Evolutionary conservation across 2,888 invertebrate species (phyloP), one percentile per base, ranked within the genome.

Genomic region (Argyresthia albistria): DNA sequence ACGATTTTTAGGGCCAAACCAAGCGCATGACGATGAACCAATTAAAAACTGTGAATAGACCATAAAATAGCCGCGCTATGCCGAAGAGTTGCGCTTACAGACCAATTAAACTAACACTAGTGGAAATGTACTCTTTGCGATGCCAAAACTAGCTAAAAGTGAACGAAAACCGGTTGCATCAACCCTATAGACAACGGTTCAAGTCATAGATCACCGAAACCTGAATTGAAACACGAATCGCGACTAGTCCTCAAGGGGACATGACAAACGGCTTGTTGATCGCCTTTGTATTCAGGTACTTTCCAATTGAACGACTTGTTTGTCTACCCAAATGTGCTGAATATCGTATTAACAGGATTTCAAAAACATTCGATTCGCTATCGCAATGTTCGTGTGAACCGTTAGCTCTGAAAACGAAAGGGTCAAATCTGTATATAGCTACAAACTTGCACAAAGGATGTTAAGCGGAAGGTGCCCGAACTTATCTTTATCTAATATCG

Each of bases 241-340:
- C 64, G 67, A 67, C 62, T 60, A 61, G 63, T 61, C 58, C 55
- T 57, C 43, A 62, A 69, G 63, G 63, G 66, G 48, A 65, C 67
- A 63, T 77, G 76, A 80, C 69, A 73, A 75, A 82, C 77, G 71
- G 69, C 74, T 76, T 71, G 78, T 80, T 82, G 80, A 81, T 80
- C 69, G 70, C 68, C 62, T 68, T 83, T 84, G 80, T 81, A 59
- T 57, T 53, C 42, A 43, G 35, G 58, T 45, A 52, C 56, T 58
- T 61, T 75, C 43, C 37, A 53, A 43, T 45, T 43, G 51, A 75
- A 76, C 73, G 70, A 69, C 71, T 63, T 73, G 77, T 76, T 63
- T 37, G 15, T 10, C 46, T 63, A 59, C 61, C 48, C 43, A 47
- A 52, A 50, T 46, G 63, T 63, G 66, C 58, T 57, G 65, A 66